Percentiles rank a stretch among this genome's conserved stretches.
Conservation (phyloP, 2,113 vertebrate genomes). For the Edolisoma coerulescens region DNA sequence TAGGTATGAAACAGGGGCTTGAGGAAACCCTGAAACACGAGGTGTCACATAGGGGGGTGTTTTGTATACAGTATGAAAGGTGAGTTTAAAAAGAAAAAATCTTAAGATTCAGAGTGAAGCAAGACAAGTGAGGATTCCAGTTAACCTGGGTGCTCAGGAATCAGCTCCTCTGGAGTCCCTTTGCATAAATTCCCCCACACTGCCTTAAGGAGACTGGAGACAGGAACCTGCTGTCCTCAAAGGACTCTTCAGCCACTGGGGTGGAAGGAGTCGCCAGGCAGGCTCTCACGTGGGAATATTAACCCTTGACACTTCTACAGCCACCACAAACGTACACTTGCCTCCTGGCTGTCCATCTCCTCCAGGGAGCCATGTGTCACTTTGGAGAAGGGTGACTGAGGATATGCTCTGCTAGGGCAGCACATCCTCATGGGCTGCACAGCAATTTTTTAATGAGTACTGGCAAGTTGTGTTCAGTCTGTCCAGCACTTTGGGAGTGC, state of each 20-base stretch:
- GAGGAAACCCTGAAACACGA: background rate
- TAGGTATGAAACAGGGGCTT: background rate
- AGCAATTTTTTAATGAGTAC: background rate
- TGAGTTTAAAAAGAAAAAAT: background rate
- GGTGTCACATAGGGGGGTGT: background rate
- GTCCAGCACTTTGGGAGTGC: background rate
- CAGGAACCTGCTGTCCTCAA: background rate
- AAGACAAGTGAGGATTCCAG: background rate
- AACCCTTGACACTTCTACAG: background rate
- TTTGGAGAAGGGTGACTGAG: background rate
- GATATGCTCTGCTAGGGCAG: background rate
- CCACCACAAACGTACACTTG: background rate
- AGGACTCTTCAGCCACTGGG: background rate
- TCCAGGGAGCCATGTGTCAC: rapidly evolving
- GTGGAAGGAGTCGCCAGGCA: background rate
- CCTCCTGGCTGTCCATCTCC: background rate
- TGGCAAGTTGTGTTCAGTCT: background rate
- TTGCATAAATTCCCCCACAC: background rate
- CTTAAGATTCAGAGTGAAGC: background rate
- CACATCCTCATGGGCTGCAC: background rate
- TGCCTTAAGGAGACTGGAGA: background rate
- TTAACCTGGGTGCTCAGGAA: background rate
- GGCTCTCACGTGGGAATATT: background rate
- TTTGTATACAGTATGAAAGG: background rate
- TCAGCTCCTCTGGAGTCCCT: background rate